Evolutionary conservation across 2,113 vertebrate genomes (phyloP).

Genomic region (Xyrauchen texanus): DNA sequence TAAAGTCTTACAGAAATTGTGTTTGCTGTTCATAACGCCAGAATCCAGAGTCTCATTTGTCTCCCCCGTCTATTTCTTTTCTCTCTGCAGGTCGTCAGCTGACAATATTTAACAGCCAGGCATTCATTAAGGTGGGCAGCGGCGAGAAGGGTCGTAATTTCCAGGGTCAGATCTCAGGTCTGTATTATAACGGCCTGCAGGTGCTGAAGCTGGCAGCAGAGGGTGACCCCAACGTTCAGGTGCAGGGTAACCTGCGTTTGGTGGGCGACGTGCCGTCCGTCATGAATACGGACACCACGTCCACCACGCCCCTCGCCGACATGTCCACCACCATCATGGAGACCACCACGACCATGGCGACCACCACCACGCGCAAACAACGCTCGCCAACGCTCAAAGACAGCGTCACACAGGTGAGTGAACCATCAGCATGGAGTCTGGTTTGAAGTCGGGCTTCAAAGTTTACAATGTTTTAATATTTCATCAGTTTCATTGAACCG

Average conservation of each 20-base stretch:
- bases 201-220: constrained; percentile 90
- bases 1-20: too few relatives aligned
- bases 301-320: constrained; percentile 87
- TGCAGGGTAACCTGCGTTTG: constrained; percentile 88
- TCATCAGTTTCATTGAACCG: too few relatives aligned
- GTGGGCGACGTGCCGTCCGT: constrained; percentile 90
- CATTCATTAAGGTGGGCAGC: constrained; percentile 88
- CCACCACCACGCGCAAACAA: constrained; percentile 88
- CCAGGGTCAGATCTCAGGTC: constrained; percentile 92
- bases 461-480: too few relatives aligned
- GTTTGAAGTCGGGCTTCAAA: too few relatives aligned
- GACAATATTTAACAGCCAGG: constrained; percentile 97
- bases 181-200: constrained; percentile 94
- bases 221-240: constrained; percentile 86
- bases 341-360: constrained; percentile 93
- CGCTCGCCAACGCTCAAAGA: constrained; percentile 89
- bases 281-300: constrained; percentile 87
- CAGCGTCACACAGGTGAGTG: constrained; percentile 85
- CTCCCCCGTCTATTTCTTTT: not conserved
- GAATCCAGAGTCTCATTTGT: not conserved
- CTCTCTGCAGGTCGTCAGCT: constrained; percentile 84
- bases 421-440: too few relatives aligned
- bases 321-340: constrained; percentile 96
- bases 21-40: too few relatives aligned
- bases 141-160: constrained; percentile 89